A percentile compares a stretch with the other conserved stretches of the same genome.
Conservation (phyloP, 2,797 vertebrate species). For the Orientallactaga sibirica region DNA sequence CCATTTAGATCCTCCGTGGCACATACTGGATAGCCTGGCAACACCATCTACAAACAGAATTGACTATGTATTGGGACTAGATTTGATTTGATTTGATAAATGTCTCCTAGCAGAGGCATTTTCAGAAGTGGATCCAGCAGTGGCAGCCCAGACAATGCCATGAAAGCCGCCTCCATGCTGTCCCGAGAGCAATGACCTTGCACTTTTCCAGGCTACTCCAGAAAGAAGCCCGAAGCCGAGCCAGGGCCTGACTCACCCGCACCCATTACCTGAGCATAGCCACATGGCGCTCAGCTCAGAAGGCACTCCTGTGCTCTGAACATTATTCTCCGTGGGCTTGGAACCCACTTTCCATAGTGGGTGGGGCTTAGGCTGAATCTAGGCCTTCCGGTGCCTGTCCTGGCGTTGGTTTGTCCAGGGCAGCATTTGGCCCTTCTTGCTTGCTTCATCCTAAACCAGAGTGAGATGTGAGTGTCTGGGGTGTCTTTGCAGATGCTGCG, state of each 20-base stretch:
- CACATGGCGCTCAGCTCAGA: fast-evolving
- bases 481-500: no score
- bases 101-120: constrained; percentile 62
- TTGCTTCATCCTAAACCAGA: no score
- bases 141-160: background rate
- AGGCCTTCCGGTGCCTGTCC: no score
- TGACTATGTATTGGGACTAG: constrained; percentile 23
- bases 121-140: background rate
- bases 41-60: constrained; percentile 40
- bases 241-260: background rate
- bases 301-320: background rate
- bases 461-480: no score
- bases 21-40: fast-evolving
- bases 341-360: background rate
- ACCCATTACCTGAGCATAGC: background rate
- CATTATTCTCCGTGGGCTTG: background rate
- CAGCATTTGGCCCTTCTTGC: no score
- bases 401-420: no score
- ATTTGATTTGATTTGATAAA: constrained; percentile 63
- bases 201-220: background rate
- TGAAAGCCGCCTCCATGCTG: background rate
- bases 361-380: background rate
- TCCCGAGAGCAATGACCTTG: background rate
- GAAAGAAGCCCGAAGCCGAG: background rate
- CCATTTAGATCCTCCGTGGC: background rate